Percentiles rank a stretch among this genome's conserved stretches.
phyloP scores from a whole-genome alignment of 2,113 vertebrate species.

The human (Homo sapiens) region GRCh38 chr5:130184501-130185000 shows the following conservation, averaged over 20 bases:
- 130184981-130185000: conserved; percentile 91
- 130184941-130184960: conserved; percentile 96
- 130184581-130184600: conserved; percentile 93
- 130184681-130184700: conserved; percentile 97
- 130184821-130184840: conserved; percentile 97
- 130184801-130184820: conserved; percentile 96
- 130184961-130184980: conserved; percentile 90
- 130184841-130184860: conserved; percentile 96
- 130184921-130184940: conserved; percentile 95
- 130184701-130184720: conserved; percentile 98
- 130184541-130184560: conserved; percentile 96
- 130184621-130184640: conserved; percentile 95
- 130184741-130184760: conserved; percentile 96
- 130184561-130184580: conserved; percentile 90
- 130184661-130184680: conserved; percentile 96
- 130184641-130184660: conserved; percentile 99
- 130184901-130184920: conserved; percentile 95
- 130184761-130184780: conserved; percentile 96
- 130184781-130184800: conserved; percentile 99
- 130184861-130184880: conserved; percentile 94
- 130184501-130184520: conserved; percentile 92
- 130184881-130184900: conserved; percentile 89
- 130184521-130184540: conserved; percentile 97
- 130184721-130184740: conserved; percentile 94
- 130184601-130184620: conserved; percentile 94